Percentiles rank a stretch among this genome's conserved stretches.
Evolutionary conservation across 2,888 invertebrate species (phyloP).

Genomic region (Scaptomyza caliginosa): DNA sequence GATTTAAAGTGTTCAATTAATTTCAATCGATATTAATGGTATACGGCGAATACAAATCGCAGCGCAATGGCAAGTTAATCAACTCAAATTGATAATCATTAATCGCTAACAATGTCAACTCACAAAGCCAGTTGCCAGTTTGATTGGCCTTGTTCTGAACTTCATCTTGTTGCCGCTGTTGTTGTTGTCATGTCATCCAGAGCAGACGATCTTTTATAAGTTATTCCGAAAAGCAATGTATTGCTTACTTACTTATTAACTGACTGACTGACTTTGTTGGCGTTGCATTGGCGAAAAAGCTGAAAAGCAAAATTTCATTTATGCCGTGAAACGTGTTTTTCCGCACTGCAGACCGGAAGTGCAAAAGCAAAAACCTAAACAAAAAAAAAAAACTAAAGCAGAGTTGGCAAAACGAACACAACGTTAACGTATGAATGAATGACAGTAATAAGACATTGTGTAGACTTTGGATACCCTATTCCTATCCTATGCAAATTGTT

Average conservation of each 20-base stretch:
- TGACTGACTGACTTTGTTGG: neutral
- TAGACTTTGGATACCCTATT: conserved; percentile 13
- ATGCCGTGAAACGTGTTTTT: conserved; percentile 67
- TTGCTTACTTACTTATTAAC: neutral
- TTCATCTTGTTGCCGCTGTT: conserved; percentile 9
- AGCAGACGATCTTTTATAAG: conserved; percentile 41
- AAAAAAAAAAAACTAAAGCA: conserved; percentile 64
- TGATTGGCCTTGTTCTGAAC: conserved; percentile 45
- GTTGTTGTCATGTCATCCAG: conserved; percentile 30
- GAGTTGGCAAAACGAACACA: conserved; percentile 25
- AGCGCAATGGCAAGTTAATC: conserved; percentile 8
- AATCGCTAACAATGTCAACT: conserved; percentile 60
- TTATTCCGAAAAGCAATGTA: conserved; percentile 25
- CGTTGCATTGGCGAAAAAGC: conserved; percentile 50
- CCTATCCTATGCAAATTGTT: too few relatives aligned
- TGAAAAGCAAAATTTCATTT: conserved; percentile 57
- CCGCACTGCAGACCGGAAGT: conserved; percentile 67
- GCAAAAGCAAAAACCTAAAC: conserved; percentile 69
- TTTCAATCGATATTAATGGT: conserved; percentile 3
- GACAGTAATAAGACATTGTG: conserved; percentile 23
- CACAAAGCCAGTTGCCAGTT: conserved; percentile 24
- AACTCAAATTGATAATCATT: conserved; percentile 48
- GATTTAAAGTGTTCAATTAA: conserved; percentile 25
- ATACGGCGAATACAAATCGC: conserved; percentile 1
- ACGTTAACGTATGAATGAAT: conserved; percentile 47